Evolutionary conservation across 2,113 vertebrate genomes (phyloP).

Genomic region (Spermophilus dauricus): DNA sequence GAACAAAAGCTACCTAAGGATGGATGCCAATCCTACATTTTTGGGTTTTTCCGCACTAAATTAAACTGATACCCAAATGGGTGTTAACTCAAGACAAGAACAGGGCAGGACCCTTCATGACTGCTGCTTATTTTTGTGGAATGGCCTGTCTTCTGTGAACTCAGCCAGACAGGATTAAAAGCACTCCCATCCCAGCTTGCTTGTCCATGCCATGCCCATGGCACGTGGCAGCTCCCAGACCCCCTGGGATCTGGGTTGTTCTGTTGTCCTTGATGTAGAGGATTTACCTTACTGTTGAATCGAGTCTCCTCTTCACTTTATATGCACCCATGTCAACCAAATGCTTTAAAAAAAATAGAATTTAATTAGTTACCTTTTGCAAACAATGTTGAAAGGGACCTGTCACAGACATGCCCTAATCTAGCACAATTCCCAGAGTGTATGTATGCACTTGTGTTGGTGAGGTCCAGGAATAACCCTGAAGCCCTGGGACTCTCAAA

Average conservation of each 20-base stretch:
- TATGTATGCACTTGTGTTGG: accelerated
- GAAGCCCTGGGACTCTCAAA: background rate
- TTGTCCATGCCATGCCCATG: accelerated
- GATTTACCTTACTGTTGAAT: background rate
- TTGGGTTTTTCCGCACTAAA: background rate
- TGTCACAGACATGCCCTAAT: background rate
- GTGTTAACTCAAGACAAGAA: constrained; percentile 28
- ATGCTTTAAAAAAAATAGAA: background rate
- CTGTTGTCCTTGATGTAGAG: background rate
- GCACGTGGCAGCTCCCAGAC: background rate
- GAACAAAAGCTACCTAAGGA: constrained; percentile 1
- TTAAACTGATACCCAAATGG: background rate
- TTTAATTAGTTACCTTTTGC: constrained; percentile 42
- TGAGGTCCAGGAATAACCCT: too few relatives aligned
- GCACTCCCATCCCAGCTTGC: accelerated
- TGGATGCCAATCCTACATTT: background rate
- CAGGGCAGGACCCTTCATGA: background rate
- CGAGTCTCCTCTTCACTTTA: background rate
- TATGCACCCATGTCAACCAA: background rate
- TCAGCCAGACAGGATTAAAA: constrained; percentile 40
- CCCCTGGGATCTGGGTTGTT: background rate
- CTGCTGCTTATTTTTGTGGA: background rate
- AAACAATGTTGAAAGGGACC: constrained; percentile 3
- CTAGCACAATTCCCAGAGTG: accelerated
- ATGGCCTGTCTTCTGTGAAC: constrained; percentile 41